Base-by-base conservation (phyloP, 2,888 invertebrate species). In the Anticlea derivata region DNA sequence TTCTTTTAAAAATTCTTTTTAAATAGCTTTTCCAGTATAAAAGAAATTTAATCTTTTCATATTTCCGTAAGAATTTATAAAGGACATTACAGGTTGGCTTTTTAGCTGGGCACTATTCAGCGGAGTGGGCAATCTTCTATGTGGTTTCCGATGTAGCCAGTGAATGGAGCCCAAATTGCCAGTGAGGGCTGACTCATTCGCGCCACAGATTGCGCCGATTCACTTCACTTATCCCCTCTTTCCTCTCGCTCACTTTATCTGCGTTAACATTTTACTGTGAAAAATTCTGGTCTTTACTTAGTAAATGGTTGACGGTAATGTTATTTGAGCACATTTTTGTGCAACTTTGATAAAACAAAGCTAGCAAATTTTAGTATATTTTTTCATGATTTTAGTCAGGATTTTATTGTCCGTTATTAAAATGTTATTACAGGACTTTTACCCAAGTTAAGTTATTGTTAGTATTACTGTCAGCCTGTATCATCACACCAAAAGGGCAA, bases 141-240 rank as follows among this genome's bases (percentile, higher is more conserved):
- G 80, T 74, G 82, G 83, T 78, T 85, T 85, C 82, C 84, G 81
- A 78, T 78, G 75, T 70, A 74, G 66, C 63, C 61, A 65, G 61
- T 86, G 86, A 87, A 86, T 86, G 70, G 85, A 73, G 73, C 61
- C 77, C 73, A 87, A 86, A 86, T 87, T 87, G 83, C 78, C 69
- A 73, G 70, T 70, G 78, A 81, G 79, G 74, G 77, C 80, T 77
- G 81, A 81, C 73, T 83, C 83, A 81, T 80, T 79, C 78, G 62
- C 68, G 60, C 63, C 68, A 53, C 73, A 77, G 75, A 83, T 81
- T 80, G 76, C 79, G 70, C 64, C 76, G 76, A 82, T 83, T 84
- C 82, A 80, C 77, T 77, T 70, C 69, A 70, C 73, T 75, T 75
- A 72, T 65, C 64, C 66, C 60, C 68, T n/a, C n/a, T n/a, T n/a